Conservation (phyloP, 1,140 invertebrate genomes). For the Carcinoscorpius rotundicauda region DNA sequence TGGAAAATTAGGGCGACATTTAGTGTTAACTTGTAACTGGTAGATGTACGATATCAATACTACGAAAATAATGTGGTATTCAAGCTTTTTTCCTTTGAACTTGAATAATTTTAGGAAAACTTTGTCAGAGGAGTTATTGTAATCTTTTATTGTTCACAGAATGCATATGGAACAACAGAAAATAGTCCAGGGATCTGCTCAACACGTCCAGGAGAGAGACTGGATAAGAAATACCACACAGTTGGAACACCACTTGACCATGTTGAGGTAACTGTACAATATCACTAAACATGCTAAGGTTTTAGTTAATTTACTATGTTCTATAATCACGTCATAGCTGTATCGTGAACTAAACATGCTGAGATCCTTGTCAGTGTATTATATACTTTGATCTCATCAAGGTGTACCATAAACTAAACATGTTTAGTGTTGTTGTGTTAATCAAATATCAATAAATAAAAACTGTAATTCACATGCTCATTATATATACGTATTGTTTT, state of each 20-base stretch:
- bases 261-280: constrained; percentile 46
- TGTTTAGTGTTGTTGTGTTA: background rate
- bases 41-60: no score
- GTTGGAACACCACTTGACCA: constrained; percentile 68
- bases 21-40: no score
- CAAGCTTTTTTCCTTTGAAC: no score
- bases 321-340: constrained; percentile 19
- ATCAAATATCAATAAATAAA: no score
- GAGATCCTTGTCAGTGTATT: constrained; percentile 6
- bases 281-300: no score
- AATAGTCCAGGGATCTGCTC: constrained; percentile 56
- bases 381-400: background rate
- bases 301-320: constrained; percentile 27
- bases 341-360: constrained; percentile 8
- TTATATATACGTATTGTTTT: background rate
- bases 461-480: background rate
- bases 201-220: constrained; percentile 50
- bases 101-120: no score
- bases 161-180: constrained; percentile 80
- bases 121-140: no score
- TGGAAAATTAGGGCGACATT: no score
- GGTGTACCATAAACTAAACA: background rate
- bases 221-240: constrained; percentile 50
- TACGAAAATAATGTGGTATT: no score
- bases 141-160: constrained; percentile 36